Conservation (phyloP, 2,888 invertebrate genomes). For the Hecatera dysodea region DNA sequence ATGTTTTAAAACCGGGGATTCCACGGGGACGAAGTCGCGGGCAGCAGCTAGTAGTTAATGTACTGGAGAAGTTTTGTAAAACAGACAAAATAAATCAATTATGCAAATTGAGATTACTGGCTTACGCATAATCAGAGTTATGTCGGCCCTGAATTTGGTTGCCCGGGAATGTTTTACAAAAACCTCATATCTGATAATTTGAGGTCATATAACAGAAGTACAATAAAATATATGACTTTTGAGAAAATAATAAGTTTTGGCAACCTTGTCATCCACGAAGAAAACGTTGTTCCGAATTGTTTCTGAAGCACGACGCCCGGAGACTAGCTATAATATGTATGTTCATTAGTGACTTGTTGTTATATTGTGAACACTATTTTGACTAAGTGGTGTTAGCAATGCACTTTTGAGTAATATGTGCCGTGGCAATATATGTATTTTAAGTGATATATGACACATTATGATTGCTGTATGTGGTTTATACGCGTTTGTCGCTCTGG, state of each 20-base stretch:
- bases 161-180: constrained; percentile 5
- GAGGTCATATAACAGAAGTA: constrained; percentile 4
- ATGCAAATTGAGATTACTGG: neutral
- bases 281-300: constrained; percentile 17
- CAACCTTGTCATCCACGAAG: constrained; percentile 7
- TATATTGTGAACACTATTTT: constrained; percentile 1
- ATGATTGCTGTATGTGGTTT: too few relatives aligned
- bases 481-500: too few relatives aligned
- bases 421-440: neutral
- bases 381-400: neutral
- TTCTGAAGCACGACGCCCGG: neutral
- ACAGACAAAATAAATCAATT: neutral
- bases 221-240: constrained; percentile 14
- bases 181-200: constrained; percentile 20
- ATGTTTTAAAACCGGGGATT: too few relatives aligned
- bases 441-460: neutral
- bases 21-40: too few relatives aligned
- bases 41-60: too few relatives aligned
- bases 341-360: constrained; percentile 11
- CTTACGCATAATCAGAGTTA: neutral
- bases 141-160: neutral
- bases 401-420: too few relatives aligned
- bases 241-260: constrained; percentile 7
- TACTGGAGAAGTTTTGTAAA: too few relatives aligned
- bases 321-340: neutral